phyloP scores from a whole-genome alignment of 2,888 invertebrate genomes.

The Polydrusus tereticollis region DNA sequence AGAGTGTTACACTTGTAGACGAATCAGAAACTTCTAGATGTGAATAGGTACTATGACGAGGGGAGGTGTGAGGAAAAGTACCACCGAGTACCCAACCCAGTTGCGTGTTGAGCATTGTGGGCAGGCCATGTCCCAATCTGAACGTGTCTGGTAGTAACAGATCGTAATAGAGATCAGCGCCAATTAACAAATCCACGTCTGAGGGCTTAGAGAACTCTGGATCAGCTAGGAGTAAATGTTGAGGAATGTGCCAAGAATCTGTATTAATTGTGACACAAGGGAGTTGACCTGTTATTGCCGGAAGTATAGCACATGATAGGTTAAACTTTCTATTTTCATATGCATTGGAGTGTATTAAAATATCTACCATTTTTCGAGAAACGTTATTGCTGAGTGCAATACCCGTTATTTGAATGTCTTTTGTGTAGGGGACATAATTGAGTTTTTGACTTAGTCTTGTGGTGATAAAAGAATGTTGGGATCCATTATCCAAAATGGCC shows the following conservation, averaged over 20 bases:
- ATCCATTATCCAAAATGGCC: constrained; percentile 39
- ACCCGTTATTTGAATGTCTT: not conserved
- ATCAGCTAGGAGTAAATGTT: constrained; percentile 31
- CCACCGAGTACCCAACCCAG: constrained; percentile 45
- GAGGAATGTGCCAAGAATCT: not conserved
- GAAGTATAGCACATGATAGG: constrained; percentile 15
- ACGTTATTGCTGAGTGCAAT: constrained; percentile 14
- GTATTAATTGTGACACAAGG: constrained; percentile 10
- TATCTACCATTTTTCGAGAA: constrained; percentile 25
- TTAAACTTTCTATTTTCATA: constrained; percentile 9
- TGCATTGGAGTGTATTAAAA: constrained; percentile 19
- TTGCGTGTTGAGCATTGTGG: constrained; percentile 36
- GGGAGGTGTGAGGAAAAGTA: not conserved
- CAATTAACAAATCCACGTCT: constrained; percentile 40
- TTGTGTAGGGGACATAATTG: constrained; percentile 4
- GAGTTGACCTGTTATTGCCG: constrained; percentile 13
- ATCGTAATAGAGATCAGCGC: constrained; percentile 41
- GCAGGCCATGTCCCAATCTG: constrained; percentile 25
- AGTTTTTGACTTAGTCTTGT: constrained; percentile 21
- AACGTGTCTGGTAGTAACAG: constrained; percentile 18
- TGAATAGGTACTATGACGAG: not conserved
- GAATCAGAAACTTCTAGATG: not conserved
- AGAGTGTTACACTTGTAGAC: not conserved
- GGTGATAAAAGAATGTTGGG: constrained; percentile 44
- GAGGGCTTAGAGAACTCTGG: constrained; percentile 32